These are phyloP conservation scores for Montifringilla adamsi DNA, from an alignment of 2,113 vertebrate species.

Conservation along the genomic window DNA sequence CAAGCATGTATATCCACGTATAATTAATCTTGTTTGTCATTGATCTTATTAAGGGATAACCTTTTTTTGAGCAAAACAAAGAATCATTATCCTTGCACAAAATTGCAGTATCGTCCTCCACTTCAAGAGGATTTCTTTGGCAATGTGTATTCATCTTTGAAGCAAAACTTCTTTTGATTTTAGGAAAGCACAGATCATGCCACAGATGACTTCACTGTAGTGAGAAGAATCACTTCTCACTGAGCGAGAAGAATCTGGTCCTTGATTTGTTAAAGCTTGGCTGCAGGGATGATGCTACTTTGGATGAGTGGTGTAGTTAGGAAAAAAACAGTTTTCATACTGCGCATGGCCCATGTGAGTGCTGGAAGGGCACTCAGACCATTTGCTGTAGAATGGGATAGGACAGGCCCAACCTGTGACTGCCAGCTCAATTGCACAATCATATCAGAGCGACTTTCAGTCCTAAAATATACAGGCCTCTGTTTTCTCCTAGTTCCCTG, in stretches of 20 bases:
- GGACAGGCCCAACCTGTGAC: neutral
- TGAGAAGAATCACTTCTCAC: no score
- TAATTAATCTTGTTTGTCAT: neutral
- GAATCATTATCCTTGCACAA: neutral
- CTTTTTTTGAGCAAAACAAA: neutral
- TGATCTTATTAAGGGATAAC: neutral
- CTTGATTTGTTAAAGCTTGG: neutral
- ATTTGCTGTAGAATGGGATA: neutral
- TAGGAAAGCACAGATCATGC: neutral
- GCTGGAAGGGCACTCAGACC: neutral
- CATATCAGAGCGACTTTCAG: neutral
- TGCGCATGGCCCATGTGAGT: neutral
- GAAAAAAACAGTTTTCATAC: neutral
- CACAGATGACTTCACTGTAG: neutral
- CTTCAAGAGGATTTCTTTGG: neutral
- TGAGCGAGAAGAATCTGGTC: neutral
- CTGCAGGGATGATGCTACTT: neutral
- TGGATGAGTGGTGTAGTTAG: neutral
- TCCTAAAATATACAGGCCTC: neutral
- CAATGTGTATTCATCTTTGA: neutral
- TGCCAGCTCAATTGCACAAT: neutral
- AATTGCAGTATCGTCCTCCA: neutral
- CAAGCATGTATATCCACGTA: neutral
- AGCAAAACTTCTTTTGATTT: neutral
- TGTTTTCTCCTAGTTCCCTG: neutral